Evolutionary conservation across 2,888 invertebrate genomes (phyloP).

Genomic region (Eupsilia transversa): DNA sequence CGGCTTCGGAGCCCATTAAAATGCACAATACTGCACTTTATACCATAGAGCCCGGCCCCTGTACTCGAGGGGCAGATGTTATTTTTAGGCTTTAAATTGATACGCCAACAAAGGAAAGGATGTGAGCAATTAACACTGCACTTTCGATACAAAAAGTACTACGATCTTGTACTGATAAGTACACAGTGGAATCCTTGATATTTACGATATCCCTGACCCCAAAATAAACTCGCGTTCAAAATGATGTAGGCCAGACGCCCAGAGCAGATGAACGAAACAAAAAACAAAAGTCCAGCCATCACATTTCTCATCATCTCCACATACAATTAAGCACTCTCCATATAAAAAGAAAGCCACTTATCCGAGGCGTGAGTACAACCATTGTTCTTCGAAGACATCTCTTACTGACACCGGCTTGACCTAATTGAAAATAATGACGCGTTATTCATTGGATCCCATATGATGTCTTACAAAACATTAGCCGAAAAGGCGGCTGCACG

Average conservation of each 20-base stretch:
- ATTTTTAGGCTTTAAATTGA: conserved; percentile 89
- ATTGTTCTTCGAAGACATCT: conserved; percentile 88
- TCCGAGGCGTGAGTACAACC: conserved; percentile 85
- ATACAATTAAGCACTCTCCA: conserved; percentile 85
- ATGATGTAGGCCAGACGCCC: conserved; percentile 78
- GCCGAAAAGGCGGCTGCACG: conserved; percentile 71
- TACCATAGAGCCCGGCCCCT: conserved; percentile 80
- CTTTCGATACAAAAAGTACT: conserved; percentile 80
- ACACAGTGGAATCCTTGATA: conserved; percentile 70
- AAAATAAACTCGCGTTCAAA: conserved; percentile 70
- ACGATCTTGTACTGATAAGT: conserved; percentile 70
- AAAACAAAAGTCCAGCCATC: conserved; percentile 79
- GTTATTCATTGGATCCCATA: conserved; percentile 85
- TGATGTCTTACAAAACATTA: conserved; percentile 83
- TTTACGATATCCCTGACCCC: conserved; percentile 72
- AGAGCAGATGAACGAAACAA: conserved; percentile 68
- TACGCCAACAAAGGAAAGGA: conserved; percentile 89
- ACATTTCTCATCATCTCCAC: conserved; percentile 84
- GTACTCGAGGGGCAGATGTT: conserved; percentile 83
- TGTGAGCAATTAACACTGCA: conserved; percentile 88
- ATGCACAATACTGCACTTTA: conserved; percentile 90
- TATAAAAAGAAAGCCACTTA: conserved; percentile 87
- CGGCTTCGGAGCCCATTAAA: conserved; percentile 87
- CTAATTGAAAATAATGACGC: conserved; percentile 90
- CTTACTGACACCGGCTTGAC: conserved; percentile 87